Evolutionary conservation across 2,888 invertebrate genomes (phyloP).

Genomic region (Rhagium mordax): DNA sequence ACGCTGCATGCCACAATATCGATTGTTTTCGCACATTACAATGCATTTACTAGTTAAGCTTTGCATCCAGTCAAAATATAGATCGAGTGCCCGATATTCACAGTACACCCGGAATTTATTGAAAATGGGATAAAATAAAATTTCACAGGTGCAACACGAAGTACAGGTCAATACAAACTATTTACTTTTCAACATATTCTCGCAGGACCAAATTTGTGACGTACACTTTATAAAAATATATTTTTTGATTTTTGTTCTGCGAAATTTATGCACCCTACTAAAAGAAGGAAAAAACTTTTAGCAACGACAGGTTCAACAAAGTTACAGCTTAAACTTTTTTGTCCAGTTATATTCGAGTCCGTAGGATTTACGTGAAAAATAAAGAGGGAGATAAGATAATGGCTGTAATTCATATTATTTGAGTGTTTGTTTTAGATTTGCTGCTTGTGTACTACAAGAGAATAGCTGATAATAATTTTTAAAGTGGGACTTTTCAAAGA

Average conservation of each 20-base stretch:
- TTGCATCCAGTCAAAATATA: not conserved
- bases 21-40: not conserved
- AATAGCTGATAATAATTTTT: not conserved
- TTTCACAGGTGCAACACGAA: not conserved
- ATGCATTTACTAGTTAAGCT: not conserved
- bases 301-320: too few species aligned
- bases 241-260: too few species aligned
- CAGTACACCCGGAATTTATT: not conserved
- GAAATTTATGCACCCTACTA: too few species aligned
- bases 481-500: not conserved
- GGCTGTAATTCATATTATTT: not conserved
- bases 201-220: not conserved
- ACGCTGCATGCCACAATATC: not conserved
- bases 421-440: not conserved
- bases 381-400: not conserved
- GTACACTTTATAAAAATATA: too few species aligned
- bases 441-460: not conserved
- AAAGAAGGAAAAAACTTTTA: too few species aligned
- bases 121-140: not conserved
- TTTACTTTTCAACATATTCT: not conserved
- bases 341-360: too few species aligned
- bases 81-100: not conserved
- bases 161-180: not conserved
- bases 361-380: not conserved
- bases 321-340: too few species aligned